phyloP scores from a whole-genome alignment of 2,888 invertebrate genomes.

The Leptopilina drosophilae region DNA sequence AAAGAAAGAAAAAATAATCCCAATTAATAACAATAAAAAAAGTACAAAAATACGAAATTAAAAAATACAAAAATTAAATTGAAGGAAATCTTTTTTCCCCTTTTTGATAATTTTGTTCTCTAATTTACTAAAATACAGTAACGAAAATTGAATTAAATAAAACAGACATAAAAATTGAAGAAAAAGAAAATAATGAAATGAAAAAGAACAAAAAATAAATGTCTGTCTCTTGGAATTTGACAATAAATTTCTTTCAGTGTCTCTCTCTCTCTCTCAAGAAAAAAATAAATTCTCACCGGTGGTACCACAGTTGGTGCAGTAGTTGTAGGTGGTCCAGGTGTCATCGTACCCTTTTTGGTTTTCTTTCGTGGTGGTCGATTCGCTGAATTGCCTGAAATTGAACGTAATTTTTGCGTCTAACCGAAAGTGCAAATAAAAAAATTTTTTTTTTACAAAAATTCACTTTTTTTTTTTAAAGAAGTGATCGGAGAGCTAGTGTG shows the following conservation, averaged over 20 bases:
- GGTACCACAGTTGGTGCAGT: constrained; percentile 62
- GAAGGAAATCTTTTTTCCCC: not conserved
- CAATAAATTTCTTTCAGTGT: not conserved
- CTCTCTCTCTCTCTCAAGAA: not conserved
- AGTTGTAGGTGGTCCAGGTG: constrained; percentile 61
- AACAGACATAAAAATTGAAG: too few relatives aligned
- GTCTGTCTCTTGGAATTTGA: not conserved
- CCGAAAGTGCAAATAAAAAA: constrained; percentile 19
- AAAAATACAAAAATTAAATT: not conserved
- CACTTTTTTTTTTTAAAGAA: constrained; percentile 19
- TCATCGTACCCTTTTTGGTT: constrained; percentile 77
- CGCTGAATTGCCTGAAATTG: constrained; percentile 72
- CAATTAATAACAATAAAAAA: too few relatives aligned
- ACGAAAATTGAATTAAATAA: too few relatives aligned
- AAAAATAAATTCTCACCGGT: constrained; percentile 65
- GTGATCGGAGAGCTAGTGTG: constrained; percentile 60
- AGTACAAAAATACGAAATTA: too few relatives aligned
- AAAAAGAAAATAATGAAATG: too few relatives aligned
- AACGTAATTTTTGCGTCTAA: constrained; percentile 57
- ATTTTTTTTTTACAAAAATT: not conserved
- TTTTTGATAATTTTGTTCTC: too few relatives aligned
- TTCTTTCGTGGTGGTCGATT: constrained; percentile 79
- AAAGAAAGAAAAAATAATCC: too few relatives aligned
- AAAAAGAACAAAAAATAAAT: too few relatives aligned
- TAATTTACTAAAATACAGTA: too few relatives aligned